A percentile compares a stretch with the other conserved stretches of the same genome.
phyloP scores from a whole-genome alignment of 2,888 invertebrate genomes.

The Latrodectus hesperus region DNA sequence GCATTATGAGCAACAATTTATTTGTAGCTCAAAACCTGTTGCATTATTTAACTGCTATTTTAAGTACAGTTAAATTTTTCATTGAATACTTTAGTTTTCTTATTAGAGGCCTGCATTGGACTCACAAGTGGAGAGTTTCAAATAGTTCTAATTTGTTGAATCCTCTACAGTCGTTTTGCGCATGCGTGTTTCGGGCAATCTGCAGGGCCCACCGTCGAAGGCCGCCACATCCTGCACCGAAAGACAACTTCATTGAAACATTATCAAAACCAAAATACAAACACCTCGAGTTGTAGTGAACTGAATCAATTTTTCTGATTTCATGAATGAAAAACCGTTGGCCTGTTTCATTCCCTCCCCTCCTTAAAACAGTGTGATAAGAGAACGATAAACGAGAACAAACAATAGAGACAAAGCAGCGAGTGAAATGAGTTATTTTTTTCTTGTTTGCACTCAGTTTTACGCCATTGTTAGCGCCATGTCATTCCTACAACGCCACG shows the following conservation, averaged over 20 bases:
- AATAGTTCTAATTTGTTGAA: too few relatives aligned
- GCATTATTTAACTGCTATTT: too few relatives aligned
- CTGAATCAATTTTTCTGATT: constrained; percentile 30
- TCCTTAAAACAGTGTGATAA: neutral
- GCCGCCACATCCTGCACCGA: too few relatives aligned
- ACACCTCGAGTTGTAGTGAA: neutral
- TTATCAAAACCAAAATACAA: neutral
- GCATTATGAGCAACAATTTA: too few relatives aligned
- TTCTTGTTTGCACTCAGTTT: constrained; percentile 53
- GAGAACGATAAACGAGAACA: constrained; percentile 15
- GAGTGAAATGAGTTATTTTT: constrained; percentile 23
- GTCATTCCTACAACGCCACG: constrained; percentile 39
- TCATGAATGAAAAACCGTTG: constrained; percentile 32
- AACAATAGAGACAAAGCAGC: constrained; percentile 49
- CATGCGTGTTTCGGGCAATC: too few relatives aligned
- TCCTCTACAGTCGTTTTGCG: too few relatives aligned
- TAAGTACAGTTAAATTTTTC: too few relatives aligned
- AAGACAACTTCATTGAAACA: constrained; percentile 40
- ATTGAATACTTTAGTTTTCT: too few relatives aligned
- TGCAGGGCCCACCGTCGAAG: too few relatives aligned
- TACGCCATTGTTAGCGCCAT: constrained; percentile 38
- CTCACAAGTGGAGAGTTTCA: too few relatives aligned
- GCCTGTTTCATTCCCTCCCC: constrained; percentile 35
- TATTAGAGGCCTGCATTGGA: too few relatives aligned
- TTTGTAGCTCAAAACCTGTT: too few relatives aligned